Evolutionary conservation across 2,797 vertebrate genomes (phyloP).

Genomic region (Petrocephalus sullivani): DNA sequence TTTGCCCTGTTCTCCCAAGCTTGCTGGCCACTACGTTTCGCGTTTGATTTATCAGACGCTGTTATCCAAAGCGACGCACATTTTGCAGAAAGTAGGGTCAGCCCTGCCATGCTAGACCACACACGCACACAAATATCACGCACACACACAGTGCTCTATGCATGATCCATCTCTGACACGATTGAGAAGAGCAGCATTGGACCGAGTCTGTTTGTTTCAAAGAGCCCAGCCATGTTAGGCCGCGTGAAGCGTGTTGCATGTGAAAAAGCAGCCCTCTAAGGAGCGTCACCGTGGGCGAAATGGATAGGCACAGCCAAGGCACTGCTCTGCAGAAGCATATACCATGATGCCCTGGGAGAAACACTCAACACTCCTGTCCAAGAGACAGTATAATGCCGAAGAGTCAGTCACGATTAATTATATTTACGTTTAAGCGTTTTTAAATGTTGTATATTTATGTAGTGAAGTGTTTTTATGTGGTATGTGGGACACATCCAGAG

Average conservation of each 20-base stretch:
- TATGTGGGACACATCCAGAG: neutral
- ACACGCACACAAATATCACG: neutral
- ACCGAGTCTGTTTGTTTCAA: neutral
- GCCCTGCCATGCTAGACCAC: neutral
- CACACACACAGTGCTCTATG: neutral
- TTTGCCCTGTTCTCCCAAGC: neutral
- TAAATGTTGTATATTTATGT: neutral
- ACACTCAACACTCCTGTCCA: neutral
- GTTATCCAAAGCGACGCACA: neutral
- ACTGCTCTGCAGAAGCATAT: neutral
- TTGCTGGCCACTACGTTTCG: neutral
- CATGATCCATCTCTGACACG: neutral
- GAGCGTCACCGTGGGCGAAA: neutral
- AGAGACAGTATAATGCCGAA: neutral
- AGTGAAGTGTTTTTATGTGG: neutral
- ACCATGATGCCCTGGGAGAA: neutral
- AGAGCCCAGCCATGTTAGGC: neutral
- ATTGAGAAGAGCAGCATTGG: neutral
- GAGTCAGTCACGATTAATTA: neutral
- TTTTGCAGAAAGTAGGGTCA: neutral
- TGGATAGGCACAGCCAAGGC: neutral
- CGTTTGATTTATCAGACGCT: neutral
- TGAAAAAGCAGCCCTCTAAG: neutral
- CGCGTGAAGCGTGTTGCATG: neutral
- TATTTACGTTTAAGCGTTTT: neutral